These are phyloP conservation scores for Chymomyza fuscimana DNA, from an alignment of 2,888 invertebrate species.

Conservation along the genomic window DNA sequence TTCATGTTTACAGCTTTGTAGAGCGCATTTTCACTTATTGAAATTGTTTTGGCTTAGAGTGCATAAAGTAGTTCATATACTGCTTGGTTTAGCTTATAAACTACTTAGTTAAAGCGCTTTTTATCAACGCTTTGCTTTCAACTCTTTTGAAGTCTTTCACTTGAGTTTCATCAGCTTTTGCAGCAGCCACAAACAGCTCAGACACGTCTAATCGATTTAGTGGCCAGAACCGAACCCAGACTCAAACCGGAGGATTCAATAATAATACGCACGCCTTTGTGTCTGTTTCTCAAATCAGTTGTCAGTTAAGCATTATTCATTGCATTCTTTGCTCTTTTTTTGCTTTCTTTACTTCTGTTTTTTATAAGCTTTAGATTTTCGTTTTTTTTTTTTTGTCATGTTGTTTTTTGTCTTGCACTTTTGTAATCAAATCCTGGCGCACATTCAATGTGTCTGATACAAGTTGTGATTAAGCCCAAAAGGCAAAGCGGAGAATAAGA, in stretches of 20 bases:
- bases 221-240: not conserved
- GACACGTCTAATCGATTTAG: constrained; percentile 26
- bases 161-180: not conserved
- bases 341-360: not conserved
- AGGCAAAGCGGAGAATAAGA: constrained; percentile 33
- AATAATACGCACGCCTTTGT: constrained; percentile 22
- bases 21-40: constrained; percentile 32
- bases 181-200: constrained; percentile 7
- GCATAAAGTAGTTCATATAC: not conserved
- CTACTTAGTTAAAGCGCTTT: not conserved
- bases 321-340: constrained; percentile 1
- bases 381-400: constrained; percentile 30
- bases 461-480: constrained; percentile 64
- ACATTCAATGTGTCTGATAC: constrained; percentile 21
- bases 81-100: not conserved
- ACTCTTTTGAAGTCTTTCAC: not conserved
- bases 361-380: constrained; percentile 33
- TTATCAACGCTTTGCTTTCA: not conserved
- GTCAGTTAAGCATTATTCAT: constrained; percentile 21
- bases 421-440: constrained; percentile 39
- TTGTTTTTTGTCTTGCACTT: constrained; percentile 17
- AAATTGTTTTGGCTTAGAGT: constrained; percentile 34
- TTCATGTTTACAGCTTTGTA: constrained; percentile 7
- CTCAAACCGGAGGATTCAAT: constrained; percentile 9
- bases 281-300: constrained; percentile 20